phyloP scores from a whole-genome alignment of 2,888 invertebrate species.

The Polymixis flavicincta region DNA sequence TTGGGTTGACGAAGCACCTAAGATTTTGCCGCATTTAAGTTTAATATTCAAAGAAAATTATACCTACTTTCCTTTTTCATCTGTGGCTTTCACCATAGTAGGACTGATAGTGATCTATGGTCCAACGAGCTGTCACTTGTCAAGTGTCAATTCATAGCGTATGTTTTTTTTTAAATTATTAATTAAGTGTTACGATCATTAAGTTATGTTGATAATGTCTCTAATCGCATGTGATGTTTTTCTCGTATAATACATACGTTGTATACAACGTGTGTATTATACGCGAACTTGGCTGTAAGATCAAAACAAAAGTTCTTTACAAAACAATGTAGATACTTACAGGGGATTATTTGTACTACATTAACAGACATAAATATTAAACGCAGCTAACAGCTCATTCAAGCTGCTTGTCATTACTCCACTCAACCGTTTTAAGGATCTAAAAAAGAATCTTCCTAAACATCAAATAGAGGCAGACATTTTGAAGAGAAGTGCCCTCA shows the following conservation, averaged over 20 bases:
- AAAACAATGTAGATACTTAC: constrained; percentile 40
- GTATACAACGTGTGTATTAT: not conserved
- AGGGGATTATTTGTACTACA: constrained; percentile 58
- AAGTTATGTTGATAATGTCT: not conserved
- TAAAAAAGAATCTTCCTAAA: constrained; percentile 71
- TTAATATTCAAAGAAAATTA: no score
- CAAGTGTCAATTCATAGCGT: no score
- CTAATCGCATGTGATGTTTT: not conserved
- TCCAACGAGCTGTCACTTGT: no score
- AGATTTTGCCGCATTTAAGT: no score
- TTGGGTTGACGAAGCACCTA: no score
- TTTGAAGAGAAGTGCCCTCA: constrained; percentile 74
- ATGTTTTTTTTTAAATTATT: no score
- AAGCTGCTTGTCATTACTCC: constrained; percentile 64
- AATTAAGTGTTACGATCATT: no score
- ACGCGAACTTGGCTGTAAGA: not conserved
- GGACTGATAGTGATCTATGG: no score
- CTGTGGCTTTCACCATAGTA: no score
- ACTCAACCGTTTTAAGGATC: constrained; percentile 60
- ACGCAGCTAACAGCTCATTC: constrained; percentile 60
- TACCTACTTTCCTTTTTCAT: no score
- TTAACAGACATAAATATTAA: constrained; percentile 63
- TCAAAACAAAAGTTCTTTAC: not conserved
- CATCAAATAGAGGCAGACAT: constrained; percentile 74
- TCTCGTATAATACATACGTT: no score